Base-by-base conservation (phyloP, 2,113 vertebrate species). In the Sinocyclocheilus rhinocerous region DNA sequence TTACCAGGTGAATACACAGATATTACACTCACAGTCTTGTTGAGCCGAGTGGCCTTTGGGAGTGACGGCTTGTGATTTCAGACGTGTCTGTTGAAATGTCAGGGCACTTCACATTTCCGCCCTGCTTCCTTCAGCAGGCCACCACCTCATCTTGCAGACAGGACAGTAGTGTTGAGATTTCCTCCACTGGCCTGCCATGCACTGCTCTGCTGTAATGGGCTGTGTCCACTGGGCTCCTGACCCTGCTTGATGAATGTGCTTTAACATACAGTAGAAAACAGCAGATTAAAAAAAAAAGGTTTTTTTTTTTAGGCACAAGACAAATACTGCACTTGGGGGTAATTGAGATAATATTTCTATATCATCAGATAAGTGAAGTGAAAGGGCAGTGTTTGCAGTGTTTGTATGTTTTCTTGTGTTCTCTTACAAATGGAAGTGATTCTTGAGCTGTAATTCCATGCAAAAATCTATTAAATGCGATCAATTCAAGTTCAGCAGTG, bases 91-190 rank as follows among this genome's bases (percentile, higher is more conserved):
- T 22, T 72, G 82, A 89, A 89, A 89, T 89, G 88, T 76, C 88
- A 89, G 84, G 39, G 86, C 84, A 83, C 86, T 79, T 88, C 87
- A 84, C 72, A 82, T 89, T 86, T 88, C 87, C 81, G 84, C 89
- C 76, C 67, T 26, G 78, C 78, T 86, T 88, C 84, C 82, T 85
- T 88, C 72, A 86, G 79, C 80, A 48, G 42, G 81, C 57, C 67
- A 42, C 33, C 73, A 75, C 76, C 83, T 89, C 77, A 76, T 89
- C 85, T 52, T 61, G 84, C 57, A 61, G 36, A 88, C 87, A 89
- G 89, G 89, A 78, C 89, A 88, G 42, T 48, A 76, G 59, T 15
- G 59, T 76, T 45, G 33, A 42, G 39, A 86, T 88, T 70, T 59
- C 39, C 67, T 79, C 82, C 52, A 39, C 83, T 88, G 52, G 52